These are phyloP conservation scores for Xanthorhoe designata DNA, from an alignment of 2,888 invertebrate species.

Conservation along the genomic window DNA sequence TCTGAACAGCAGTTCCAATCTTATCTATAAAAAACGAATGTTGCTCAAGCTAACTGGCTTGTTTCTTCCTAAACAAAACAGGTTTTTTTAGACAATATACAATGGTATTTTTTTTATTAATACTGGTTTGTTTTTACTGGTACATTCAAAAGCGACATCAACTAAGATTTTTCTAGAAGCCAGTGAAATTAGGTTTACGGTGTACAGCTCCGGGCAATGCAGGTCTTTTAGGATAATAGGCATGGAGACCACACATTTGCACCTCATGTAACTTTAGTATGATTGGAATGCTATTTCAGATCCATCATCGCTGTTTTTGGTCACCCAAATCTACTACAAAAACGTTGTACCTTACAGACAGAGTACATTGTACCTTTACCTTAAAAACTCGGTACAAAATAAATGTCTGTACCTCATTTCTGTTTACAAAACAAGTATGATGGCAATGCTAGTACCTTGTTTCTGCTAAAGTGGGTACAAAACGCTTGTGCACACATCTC, in stretches of 20 bases:
- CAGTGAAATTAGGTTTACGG: background rate
- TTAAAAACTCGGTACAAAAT: background rate
- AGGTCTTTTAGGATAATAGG: slow-evolving; percentile 6
- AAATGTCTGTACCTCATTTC: slow-evolving; percentile 27
- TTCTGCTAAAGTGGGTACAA: slow-evolving; percentile 43
- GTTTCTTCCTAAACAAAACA: background rate
- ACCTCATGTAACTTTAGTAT: background rate
- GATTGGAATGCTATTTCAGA: slow-evolving; percentile 9
- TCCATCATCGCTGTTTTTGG: slow-evolving; percentile 18
- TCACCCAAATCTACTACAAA: slow-evolving; percentile 30
- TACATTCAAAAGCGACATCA: background rate
- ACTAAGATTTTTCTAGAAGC: background rate
- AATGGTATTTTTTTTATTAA: background rate
- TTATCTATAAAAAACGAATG: background rate
- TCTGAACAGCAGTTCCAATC: slow-evolving; percentile 12
- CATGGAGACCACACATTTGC: slow-evolving; percentile 1
- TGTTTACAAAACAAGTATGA: slow-evolving; percentile 6
- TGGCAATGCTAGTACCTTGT: background rate
- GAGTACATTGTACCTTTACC: background rate
- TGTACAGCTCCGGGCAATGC: background rate
- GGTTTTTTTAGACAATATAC: background rate
- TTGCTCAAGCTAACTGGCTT: too few relatives aligned
- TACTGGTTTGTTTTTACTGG: background rate
- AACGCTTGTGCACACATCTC: slow-evolving; percentile 74
- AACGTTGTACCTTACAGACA: slow-evolving; percentile 11